phyloP scores from a whole-genome alignment of 2,113 vertebrate genomes.

The Artemisiospiza belli region DNA sequence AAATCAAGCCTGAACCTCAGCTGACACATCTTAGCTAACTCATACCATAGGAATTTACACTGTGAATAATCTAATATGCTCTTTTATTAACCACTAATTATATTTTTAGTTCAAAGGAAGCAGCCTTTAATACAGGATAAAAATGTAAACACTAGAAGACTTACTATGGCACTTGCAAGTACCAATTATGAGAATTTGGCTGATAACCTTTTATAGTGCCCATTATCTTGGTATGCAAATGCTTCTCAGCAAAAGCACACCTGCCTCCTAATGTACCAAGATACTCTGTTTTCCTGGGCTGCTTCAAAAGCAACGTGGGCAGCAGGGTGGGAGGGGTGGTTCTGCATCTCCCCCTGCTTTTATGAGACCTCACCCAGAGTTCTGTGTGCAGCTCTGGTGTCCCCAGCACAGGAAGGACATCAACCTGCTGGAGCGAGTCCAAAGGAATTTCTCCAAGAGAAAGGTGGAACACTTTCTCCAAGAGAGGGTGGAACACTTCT shows the following conservation, averaged over 20 bases:
- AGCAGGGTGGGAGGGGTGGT: not conserved
- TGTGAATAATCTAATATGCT: slow-evolving; percentile 29
- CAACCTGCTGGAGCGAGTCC: fast-evolving
- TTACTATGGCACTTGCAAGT: not conserved
- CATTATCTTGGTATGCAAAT: not conserved
- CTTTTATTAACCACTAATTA: slow-evolving; percentile 42
- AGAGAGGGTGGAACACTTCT: not conserved
- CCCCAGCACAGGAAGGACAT: not conserved
- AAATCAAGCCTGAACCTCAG: not conserved
- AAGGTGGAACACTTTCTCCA: not conserved
- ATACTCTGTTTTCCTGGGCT: not conserved
- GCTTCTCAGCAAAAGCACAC: not conserved
- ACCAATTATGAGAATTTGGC: not conserved
- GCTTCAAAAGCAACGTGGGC: not conserved
- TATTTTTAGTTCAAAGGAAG: slow-evolving; percentile 45
- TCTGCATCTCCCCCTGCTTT: not conserved
- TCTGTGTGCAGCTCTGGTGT: not conserved
- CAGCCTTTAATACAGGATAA: not conserved
- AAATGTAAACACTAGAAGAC: not conserved
- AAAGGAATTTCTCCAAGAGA: not conserved
- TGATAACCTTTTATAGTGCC: not conserved
- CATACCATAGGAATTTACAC: not conserved
- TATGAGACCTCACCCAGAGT: fast-evolving
- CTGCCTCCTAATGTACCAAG: not conserved
- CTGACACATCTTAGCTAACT: slow-evolving; percentile 1